Percentiles rank a stretch among this genome's conserved stretches.
These are phyloP conservation scores for Aproaerema taeniolella DNA, from an alignment of 2,888 invertebrate species.

Conservation along the genomic window DNA sequence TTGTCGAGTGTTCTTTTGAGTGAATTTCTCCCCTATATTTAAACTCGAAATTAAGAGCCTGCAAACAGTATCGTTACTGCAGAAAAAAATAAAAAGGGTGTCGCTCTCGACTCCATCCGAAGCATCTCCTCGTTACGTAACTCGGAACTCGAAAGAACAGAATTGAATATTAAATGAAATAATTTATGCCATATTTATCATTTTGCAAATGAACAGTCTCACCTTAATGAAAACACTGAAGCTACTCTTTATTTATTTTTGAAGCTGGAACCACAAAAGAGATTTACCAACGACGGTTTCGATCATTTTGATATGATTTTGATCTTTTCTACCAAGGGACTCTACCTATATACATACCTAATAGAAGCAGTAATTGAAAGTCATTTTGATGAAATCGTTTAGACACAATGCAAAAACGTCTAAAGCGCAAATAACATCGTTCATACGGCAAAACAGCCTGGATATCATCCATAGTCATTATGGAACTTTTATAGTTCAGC, in stretches of 20 bases:
- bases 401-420: too few species aligned
- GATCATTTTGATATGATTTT: too few species aligned
- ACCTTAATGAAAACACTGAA: conserved; percentile 73
- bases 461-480: too few species aligned
- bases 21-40: conserved; percentile 65
- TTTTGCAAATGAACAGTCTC: conserved; percentile 75
- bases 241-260: conserved; percentile 34
- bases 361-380: too few species aligned
- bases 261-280: conserved; percentile 17
- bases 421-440: too few species aligned
- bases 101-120: conserved; percentile 34
- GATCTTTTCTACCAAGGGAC: too few species aligned
- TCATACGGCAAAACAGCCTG: too few species aligned
- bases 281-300: too few species aligned
- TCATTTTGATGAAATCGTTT: too few species aligned
- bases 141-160: conserved; percentile 59
- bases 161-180: conserved; percentile 79
- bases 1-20: conserved; percentile 59
- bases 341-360: too few species aligned
- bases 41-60: conserved; percentile 69
- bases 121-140: conserved; percentile 52
- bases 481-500: too few species aligned
- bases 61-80: conserved; percentile 65
- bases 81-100: conserved; percentile 67
- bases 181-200: conserved; percentile 79